These are phyloP conservation scores for Leptopilina syphax DNA, from an alignment of 2,888 invertebrate species.

Conservation along the genomic window DNA sequence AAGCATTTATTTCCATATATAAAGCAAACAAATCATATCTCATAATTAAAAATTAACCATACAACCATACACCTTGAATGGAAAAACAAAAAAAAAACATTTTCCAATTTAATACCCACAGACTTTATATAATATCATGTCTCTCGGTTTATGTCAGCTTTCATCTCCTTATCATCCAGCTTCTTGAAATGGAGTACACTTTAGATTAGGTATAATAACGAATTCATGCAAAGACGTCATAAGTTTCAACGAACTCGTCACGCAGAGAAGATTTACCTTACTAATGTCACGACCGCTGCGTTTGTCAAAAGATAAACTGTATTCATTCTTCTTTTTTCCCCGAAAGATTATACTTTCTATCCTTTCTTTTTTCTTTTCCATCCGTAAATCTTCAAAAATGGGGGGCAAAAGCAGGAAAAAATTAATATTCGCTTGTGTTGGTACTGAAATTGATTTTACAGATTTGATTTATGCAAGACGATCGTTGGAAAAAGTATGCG, in stretches of 20 bases:
- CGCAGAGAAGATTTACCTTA: slow-evolving; percentile 64
- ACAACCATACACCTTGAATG: no score
- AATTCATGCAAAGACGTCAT: slow-evolving; percentile 60
- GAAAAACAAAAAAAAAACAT: not conserved
- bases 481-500: slow-evolving; percentile 58
- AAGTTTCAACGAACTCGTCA: slow-evolving; percentile 63
- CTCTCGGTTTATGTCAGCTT: slow-evolving; percentile 16
- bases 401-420: no score
- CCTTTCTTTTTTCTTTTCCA: not conserved
- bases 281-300: slow-evolving; percentile 59
- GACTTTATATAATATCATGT: not conserved
- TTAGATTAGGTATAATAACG: slow-evolving; percentile 56
- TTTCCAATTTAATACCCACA: not conserved
- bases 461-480: slow-evolving; percentile 63
- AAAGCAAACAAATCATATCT: no score
- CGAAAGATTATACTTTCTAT: slow-evolving; percentile 34
- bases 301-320: slow-evolving; percentile 64
- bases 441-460: slow-evolving; percentile 66
- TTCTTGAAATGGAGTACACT: slow-evolving; percentile 43
- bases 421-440: not conserved
- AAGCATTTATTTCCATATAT: no score
- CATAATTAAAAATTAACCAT: no score
- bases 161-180: not conserved
- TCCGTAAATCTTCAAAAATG: no score
- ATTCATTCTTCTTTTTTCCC: slow-evolving; percentile 46